Percentiles rank a stretch among this genome's conserved stretches.
Evolutionary conservation across 2,888 invertebrate species (phyloP).

Genomic region (Oligia strigilis): DNA sequence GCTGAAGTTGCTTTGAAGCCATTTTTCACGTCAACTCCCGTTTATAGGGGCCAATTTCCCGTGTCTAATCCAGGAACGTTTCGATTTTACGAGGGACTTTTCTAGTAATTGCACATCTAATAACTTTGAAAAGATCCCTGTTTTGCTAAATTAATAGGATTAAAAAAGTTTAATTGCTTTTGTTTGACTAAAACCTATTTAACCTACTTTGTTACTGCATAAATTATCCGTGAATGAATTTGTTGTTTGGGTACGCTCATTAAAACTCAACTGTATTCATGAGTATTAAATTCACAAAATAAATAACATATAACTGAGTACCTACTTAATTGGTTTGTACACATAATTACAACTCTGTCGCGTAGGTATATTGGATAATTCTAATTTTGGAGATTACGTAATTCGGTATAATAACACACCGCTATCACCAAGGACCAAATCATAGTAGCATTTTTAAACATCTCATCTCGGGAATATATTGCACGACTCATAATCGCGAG

Average conservation of each 20-base stretch:
- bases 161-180: not conserved
- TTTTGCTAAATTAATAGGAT: not conserved
- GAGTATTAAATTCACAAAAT: conserved; percentile 15
- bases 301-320: conserved; percentile 1
- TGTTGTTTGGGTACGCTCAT: conserved; percentile 10
- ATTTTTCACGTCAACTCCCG: conserved; percentile 60
- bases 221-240: conserved; percentile 21
- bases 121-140: not conserved
- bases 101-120: conserved; percentile 20
- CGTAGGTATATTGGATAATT: not conserved
- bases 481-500: too few species aligned
- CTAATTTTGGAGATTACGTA: too few species aligned
- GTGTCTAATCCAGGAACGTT: conserved; percentile 31
- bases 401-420: too few species aligned
- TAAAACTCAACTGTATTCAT: conserved; percentile 33
- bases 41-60: conserved; percentile 64
- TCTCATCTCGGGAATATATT: too few species aligned
- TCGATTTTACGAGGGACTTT: conserved; percentile 31
- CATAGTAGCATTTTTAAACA: too few species aligned
- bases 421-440: too few species aligned
- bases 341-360: not conserved
- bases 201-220: conserved; percentile 1
- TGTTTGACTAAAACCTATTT: conserved; percentile 5
- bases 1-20: conserved; percentile 58
- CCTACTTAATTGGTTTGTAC: conserved; percentile 4